Evolutionary conservation across 2,797 vertebrate genomes (phyloP).

Genomic region (Allenopithecus nigroviridis): DNA sequence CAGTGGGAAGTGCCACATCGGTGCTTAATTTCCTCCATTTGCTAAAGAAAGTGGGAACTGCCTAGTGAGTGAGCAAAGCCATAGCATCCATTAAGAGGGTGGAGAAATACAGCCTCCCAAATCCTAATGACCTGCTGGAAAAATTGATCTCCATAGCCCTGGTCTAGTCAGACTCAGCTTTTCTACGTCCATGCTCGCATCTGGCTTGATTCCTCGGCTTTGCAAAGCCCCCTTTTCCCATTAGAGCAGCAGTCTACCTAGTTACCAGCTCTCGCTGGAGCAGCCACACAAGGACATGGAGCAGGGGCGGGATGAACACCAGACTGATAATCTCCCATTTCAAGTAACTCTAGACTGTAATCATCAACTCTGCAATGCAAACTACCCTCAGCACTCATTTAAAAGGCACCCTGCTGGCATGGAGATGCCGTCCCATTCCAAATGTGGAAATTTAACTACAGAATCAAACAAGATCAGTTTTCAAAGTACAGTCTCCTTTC

Average conservation of each 20-base stretch:
- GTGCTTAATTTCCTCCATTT: neutral
- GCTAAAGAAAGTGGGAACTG: neutral
- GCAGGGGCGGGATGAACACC: neutral
- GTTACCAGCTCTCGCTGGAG: neutral
- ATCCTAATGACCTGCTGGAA: constrained; percentile 22
- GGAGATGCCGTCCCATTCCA: neutral
- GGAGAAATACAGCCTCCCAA: neutral
- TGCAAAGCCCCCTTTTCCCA: neutral
- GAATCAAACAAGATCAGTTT: neutral
- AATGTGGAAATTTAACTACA: neutral
- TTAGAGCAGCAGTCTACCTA: neutral
- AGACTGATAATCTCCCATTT: neutral
- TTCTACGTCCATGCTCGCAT: neutral
- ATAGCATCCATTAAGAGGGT: neutral
- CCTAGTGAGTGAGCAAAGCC: neutral
- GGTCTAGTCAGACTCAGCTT: neutral
- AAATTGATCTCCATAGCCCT: neutral
- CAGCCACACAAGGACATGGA: neutral
- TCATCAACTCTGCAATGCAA: neutral
- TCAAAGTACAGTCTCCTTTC: constrained; percentile 21
- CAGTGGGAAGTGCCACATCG: neutral
- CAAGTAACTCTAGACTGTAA: neutral
- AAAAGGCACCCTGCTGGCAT: neutral
- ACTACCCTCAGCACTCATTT: neutral
- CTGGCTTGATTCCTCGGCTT: neutral